Conservation (phyloP, 1,140 invertebrate genomes). For the Drosophila lini region DNA sequence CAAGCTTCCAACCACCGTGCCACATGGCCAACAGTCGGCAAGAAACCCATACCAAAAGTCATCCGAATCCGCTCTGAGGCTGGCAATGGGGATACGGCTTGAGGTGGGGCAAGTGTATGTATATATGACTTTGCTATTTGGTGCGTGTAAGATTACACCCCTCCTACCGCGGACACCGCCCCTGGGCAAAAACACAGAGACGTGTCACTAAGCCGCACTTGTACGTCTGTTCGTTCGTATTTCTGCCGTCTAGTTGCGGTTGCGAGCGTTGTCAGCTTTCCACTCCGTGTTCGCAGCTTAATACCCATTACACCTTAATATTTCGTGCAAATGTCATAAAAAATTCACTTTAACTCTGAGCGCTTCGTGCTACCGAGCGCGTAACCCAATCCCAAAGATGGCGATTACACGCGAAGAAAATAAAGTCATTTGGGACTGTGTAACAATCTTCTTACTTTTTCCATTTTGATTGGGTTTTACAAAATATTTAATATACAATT, state of each 20-base stretch:
- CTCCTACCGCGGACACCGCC: slow-evolving; percentile 20
- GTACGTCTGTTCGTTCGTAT: slow-evolving; percentile 56
- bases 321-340: slow-evolving; percentile 79
- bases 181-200: slow-evolving; percentile 29
- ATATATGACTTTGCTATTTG: slow-evolving; percentile 71
- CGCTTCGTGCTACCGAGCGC: slow-evolving; percentile 44
- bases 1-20: slow-evolving; percentile 6
- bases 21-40: neutral
- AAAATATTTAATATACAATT: too few relatives aligned
- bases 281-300: slow-evolving; percentile 61
- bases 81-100: slow-evolving; percentile 13
- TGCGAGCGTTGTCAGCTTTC: slow-evolving; percentile 62
- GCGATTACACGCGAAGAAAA: slow-evolving; percentile 13
- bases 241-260: slow-evolving; percentile 53
- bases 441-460: neutral
- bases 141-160: slow-evolving; percentile 69
- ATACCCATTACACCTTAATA: slow-evolving; percentile 79
- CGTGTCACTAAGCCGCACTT: slow-evolving; percentile 78
- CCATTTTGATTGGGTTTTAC: neutral
- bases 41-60: slow-evolving; percentile 21
- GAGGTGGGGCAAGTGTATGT: slow-evolving; percentile 32
- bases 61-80: slow-evolving; percentile 12
- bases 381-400: slow-evolving; percentile 62
- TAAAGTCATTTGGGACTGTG: neutral
- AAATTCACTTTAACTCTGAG: slow-evolving; percentile 71